A percentile compares a stretch with the other conserved stretches of the same genome.
phyloP scores from a whole-genome alignment of 2,888 invertebrate genomes.

The Eurytoma californica region DNA sequence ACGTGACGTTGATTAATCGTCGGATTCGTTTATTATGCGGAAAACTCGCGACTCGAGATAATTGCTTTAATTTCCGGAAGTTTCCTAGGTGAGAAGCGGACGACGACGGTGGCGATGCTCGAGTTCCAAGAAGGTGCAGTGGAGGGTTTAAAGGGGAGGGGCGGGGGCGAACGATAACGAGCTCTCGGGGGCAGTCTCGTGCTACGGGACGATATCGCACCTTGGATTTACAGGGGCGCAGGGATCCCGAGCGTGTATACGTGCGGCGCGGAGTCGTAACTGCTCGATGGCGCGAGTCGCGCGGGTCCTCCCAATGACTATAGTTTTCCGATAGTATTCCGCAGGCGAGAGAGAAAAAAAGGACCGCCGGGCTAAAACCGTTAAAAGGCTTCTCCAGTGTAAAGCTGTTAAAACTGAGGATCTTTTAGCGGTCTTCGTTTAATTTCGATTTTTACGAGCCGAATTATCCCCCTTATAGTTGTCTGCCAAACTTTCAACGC shows the following conservation, averaged over 20 bases:
- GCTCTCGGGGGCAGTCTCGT: conserved; percentile 16
- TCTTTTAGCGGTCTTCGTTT: neutral
- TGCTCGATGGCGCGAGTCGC: conserved; percentile 40
- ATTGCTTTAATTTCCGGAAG: conserved; percentile 54
- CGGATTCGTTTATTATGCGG: conserved; percentile 47
- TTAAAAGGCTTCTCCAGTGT: conserved; percentile 4
- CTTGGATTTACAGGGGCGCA: conserved; percentile 47
- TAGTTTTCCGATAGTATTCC: conserved; percentile 48
- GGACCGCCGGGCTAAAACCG: neutral
- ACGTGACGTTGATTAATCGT: conserved; percentile 43
- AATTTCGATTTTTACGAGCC: neutral
- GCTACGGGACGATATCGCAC: conserved; percentile 40
- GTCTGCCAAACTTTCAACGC: neutral
- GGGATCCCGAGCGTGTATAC: neutral
- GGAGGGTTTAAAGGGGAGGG: neutral
- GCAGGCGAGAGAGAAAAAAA: neutral
- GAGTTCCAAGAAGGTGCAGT: neutral
- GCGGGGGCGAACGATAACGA: conserved; percentile 49
- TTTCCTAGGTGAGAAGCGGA: conserved; percentile 31
- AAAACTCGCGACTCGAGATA: conserved; percentile 45
- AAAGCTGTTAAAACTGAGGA: neutral
- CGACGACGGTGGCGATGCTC: conserved; percentile 31
- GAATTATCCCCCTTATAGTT: neutral
- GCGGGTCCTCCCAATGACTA: conserved; percentile 37
- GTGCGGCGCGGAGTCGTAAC: conserved; percentile 14